A percentile compares a stretch with the other conserved stretches of the same genome.
Conservation (phyloP, 1,140 invertebrate genomes). For the Lepidurus arcticus region DNA sequence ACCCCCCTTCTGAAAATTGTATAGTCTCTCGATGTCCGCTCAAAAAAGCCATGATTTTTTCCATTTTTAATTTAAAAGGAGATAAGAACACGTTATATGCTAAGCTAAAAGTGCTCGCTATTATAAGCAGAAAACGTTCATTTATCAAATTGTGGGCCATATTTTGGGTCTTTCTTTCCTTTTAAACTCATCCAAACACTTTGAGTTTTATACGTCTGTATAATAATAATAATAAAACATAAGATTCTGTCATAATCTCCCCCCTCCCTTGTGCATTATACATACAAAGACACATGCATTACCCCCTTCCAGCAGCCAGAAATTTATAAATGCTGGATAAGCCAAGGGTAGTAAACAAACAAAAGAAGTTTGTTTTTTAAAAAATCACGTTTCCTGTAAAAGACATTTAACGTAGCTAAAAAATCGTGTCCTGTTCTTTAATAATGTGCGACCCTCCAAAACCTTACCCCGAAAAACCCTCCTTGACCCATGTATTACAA, state of each 20-base stretch:
- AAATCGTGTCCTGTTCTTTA: constrained; percentile 15
- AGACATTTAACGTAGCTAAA: neutral
- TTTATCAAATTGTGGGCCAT: neutral
- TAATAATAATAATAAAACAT: too few species aligned
- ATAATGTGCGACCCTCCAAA: neutral
- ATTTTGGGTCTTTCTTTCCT: neutral
- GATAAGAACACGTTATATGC: neutral
- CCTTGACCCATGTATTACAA: constrained; percentile 19
- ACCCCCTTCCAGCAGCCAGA: neutral
- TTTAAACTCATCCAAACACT: constrained; percentile 1
- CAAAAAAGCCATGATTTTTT: constrained; percentile 16
- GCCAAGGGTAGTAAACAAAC: neutral
- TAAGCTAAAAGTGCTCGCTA: neutral
- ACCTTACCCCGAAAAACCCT: neutral
- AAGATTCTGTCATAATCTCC: neutral
- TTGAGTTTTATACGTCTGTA: neutral
- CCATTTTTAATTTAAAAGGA: neutral
- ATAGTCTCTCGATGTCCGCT: neutral
- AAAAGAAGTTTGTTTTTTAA: neutral
- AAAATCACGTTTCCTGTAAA: neutral
- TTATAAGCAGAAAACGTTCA: neutral
- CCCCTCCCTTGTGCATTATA: neutral
- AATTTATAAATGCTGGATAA: too few species aligned
- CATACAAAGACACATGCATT: neutral
- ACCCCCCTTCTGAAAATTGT: neutral